Evolutionary conservation across 2,888 invertebrate species (phyloP).

Genomic region (Patella pellucida): DNA sequence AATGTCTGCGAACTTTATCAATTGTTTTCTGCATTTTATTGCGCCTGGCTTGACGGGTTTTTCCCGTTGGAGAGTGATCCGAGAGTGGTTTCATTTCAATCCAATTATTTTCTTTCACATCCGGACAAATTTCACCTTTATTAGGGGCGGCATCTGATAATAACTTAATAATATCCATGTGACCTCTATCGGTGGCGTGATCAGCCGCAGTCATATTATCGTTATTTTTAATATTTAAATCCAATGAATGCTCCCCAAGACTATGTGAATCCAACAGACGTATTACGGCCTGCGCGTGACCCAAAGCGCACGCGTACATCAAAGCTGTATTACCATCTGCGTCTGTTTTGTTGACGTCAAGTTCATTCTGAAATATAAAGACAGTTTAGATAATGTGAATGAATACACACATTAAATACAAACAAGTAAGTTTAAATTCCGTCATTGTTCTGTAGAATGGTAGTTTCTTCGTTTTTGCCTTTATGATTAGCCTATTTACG

Average conservation of each 20-base stretch:
- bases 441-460: too few relatives aligned
- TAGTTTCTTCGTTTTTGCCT: too few relatives aligned
- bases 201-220: slow-evolving; percentile 16
- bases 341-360: slow-evolving; percentile 15
- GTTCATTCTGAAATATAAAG: slow-evolving; percentile 12
- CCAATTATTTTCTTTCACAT: not conserved
- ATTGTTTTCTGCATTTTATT: slow-evolving; percentile 13
- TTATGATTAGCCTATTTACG: too few relatives aligned
- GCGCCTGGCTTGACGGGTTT: slow-evolving; percentile 8
- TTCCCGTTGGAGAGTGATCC: slow-evolving; percentile 13
- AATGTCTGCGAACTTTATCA: not conserved
- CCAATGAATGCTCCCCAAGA: slow-evolving; percentile 3
- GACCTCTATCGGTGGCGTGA: slow-evolving; percentile 19
- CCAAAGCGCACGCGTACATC: slow-evolving; percentile 25
- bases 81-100: slow-evolving; percentile 4
- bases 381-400: too few relatives aligned
- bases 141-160: slow-evolving; percentile 4
- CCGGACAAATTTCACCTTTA: not conserved
- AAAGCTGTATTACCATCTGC: slow-evolving; percentile 24
- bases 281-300: not conserved
- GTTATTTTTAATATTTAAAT: slow-evolving; percentile 17
- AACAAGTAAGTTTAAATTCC: too few relatives aligned
- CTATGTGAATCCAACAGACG: slow-evolving; percentile 16
- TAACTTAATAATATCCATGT: slow-evolving; percentile 16
- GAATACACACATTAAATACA: too few relatives aligned